Conservation (phyloP, 2,113 vertebrate species). For the Ahaetulla prasina region DNA sequence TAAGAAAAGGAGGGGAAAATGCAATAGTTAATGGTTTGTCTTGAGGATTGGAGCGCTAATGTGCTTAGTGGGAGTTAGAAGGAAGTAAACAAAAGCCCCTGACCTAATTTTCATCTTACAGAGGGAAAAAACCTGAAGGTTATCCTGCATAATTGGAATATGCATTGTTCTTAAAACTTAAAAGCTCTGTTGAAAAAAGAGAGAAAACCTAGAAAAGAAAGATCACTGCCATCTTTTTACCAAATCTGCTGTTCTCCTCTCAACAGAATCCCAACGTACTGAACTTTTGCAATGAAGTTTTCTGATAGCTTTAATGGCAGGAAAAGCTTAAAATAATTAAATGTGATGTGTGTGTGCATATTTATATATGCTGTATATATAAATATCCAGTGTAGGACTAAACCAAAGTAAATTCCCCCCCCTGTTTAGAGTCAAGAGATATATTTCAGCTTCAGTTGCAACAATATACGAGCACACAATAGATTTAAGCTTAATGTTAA, state of each 20-base stretch:
- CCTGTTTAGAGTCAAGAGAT: too few species aligned
- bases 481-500: too few species aligned
- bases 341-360: not conserved
- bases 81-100: slow-evolving; percentile 45
- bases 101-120: slow-evolving; percentile 60
- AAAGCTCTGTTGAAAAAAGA: not conserved
- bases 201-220: not conserved
- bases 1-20: slow-evolving; percentile 63
- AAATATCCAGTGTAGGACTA: not conserved
- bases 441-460: too few species aligned
- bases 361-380: not conserved
- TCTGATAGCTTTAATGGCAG: not conserved
- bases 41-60: slow-evolving; percentile 70
- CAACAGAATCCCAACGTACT: not conserved
- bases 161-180: slow-evolving; percentile 16
- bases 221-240: not conserved
- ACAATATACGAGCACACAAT: too few species aligned
- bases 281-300: not conserved
- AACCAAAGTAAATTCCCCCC: too few species aligned
- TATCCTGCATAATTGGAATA: slow-evolving; percentile 21
- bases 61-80: slow-evolving; percentile 51
- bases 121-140: slow-evolving; percentile 31
- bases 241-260: not conserved
- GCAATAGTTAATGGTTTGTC: slow-evolving; percentile 69
- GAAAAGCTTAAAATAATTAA: not conserved